phyloP scores from a whole-genome alignment of 2,888 invertebrate genomes.

The Cheilosia pagana region DNA sequence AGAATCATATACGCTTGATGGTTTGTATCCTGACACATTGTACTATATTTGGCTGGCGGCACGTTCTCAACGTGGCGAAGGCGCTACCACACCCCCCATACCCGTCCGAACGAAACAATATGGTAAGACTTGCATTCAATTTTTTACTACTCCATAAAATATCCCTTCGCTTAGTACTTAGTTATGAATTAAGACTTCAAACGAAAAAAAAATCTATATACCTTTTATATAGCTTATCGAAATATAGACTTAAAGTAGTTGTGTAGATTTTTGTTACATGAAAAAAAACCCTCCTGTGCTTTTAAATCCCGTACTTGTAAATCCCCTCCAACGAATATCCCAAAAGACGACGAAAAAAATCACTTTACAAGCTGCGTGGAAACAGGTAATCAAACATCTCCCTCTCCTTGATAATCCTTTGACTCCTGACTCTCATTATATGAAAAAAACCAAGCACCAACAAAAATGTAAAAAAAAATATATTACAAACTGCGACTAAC shows the following conservation, averaged over 20 bases:
- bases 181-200: constrained; percentile 55
- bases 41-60: constrained; percentile 99
- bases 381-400: constrained; percentile 65
- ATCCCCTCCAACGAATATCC: constrained; percentile 3
- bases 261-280: constrained; percentile 54
- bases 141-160: constrained; percentile 22
- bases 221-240: constrained; percentile 59
- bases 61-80: constrained; percentile 95
- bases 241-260: constrained; percentile 65
- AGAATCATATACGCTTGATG: constrained; percentile 93
- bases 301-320: constrained; percentile 40
- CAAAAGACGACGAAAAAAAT: constrained; percentile 2
- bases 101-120: constrained; percentile 98
- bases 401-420: constrained; percentile 48
- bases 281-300: constrained; percentile 51
- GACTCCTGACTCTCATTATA: constrained; percentile 39
- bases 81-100: constrained; percentile 96
- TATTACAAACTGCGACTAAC: constrained; percentile 51
- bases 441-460: constrained; percentile 44
- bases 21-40: constrained; percentile 96
- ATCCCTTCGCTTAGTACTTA: constrained; percentile 69
- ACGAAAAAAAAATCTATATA: constrained; percentile 28
- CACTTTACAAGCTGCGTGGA: constrained; percentile 67
- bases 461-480: constrained; percentile 14
- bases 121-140: constrained; percentile 88